Percentiles rank a stretch among this genome's conserved stretches.
These are phyloP conservation scores for Nomada fucata DNA, from an alignment of 2,888 invertebrate species.

Conservation along the genomic window DNA sequence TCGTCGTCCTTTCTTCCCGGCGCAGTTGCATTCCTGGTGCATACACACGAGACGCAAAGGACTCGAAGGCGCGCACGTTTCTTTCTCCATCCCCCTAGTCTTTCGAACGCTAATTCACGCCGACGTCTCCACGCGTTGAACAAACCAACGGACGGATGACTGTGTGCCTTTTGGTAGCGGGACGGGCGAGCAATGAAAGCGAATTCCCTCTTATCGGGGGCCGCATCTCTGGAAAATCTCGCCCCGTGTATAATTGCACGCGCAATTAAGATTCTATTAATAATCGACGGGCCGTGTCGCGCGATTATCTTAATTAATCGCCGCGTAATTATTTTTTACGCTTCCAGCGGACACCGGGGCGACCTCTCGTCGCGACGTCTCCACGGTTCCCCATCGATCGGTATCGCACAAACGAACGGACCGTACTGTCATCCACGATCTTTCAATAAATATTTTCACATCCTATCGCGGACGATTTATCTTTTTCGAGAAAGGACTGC, in stretches of 20 bases:
- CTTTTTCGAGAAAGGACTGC: neutral
- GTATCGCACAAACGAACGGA: neutral
- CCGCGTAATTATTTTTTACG: constrained; percentile 11
- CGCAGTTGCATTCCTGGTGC: constrained; percentile 66
- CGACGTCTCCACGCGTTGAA: constrained; percentile 72
- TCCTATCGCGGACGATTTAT: neutral
- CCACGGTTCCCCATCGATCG: neutral
- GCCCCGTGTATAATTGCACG: neutral
- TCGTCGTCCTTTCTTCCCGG: neutral
- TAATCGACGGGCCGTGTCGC: neutral
- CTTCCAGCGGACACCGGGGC: neutral
- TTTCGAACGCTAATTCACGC: constrained; percentile 76
- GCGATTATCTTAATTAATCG: constrained; percentile 29
- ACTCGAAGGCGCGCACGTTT: constrained; percentile 60
- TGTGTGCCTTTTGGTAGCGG: constrained; percentile 12
- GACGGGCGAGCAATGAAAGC: constrained; percentile 14
- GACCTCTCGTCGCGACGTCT: neutral
- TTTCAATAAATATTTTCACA: neutral
- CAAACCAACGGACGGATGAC: constrained; percentile 66
- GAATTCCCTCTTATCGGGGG: constrained; percentile 21
- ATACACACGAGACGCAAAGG: constrained; percentile 69
- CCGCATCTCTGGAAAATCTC: constrained; percentile 14
- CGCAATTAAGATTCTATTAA: constrained; percentile 33
- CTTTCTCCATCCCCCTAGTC: constrained; percentile 46
- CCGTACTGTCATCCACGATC: neutral